These are phyloP conservation scores for Hydrolagus colliei DNA, from an alignment of 2,797 vertebrate genomes.

Conservation along the genomic window DNA sequence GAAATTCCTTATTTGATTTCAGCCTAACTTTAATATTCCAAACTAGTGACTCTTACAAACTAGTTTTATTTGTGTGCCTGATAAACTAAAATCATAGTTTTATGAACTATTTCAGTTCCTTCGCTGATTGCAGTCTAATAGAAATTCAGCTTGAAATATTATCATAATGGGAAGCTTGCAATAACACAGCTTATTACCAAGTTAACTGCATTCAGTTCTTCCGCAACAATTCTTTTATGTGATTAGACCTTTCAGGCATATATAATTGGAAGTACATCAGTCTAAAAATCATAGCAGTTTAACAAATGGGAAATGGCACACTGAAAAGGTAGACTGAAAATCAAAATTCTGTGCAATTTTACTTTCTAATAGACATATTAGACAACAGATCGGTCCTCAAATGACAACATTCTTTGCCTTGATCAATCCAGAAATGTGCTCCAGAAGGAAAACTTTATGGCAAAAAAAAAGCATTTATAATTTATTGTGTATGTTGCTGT, in stretches of 20 bases:
- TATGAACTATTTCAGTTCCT: neutral
- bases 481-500: too few species aligned
- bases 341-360: slow-evolving; percentile 9
- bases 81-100: neutral
- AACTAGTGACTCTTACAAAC: neutral
- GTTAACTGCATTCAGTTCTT: neutral
- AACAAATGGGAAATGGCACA: neutral
- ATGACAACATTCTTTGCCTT: neutral
- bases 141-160: neutral
- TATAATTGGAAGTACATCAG: slow-evolving; percentile 13
- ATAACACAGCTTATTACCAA: neutral
- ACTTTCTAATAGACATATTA: neutral
- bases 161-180: neutral
- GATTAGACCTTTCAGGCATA: slow-evolving; percentile 5
- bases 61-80: neutral
- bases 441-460: neutral
- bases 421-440: neutral
- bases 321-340: neutral
- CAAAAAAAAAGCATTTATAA: neutral
- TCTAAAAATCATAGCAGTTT: slow-evolving; percentile 9
- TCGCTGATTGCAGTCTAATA: neutral
- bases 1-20: neutral
- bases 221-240: slow-evolving; percentile 1
- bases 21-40: neutral
- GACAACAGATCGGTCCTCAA: neutral